These are phyloP conservation scores for Anas georgica DNA, from an alignment of 2,797 vertebrate species.

Conservation along the genomic window DNA sequence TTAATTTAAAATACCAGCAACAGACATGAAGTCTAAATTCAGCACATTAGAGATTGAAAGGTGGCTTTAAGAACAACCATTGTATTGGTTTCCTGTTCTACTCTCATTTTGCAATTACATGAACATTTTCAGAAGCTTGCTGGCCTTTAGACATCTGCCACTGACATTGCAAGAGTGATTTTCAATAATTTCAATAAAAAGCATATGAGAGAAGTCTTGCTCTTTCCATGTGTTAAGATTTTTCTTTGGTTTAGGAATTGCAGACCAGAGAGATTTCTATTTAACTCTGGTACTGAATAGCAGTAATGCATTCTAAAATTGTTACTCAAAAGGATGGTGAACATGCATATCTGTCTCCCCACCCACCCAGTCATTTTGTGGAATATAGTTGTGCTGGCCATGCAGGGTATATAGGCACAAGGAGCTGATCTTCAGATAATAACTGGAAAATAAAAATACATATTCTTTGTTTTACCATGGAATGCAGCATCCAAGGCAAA, in stretches of 20 bases:
- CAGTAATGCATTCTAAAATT: background rate
- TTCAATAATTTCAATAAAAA: background rate
- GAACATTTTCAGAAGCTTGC: background rate
- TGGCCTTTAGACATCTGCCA: background rate
- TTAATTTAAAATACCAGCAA: background rate
- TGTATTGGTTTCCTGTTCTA: background rate
- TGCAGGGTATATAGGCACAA: background rate
- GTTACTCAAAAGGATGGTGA: background rate
- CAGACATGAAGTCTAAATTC: background rate
- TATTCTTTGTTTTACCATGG: background rate
- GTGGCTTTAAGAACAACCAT: background rate
- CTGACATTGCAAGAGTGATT: background rate
- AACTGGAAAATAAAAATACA: background rate
- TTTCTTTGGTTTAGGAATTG: background rate
- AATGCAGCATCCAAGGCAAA: background rate
- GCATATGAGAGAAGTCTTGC: background rate
- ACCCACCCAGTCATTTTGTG: background rate
- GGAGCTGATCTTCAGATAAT: background rate
- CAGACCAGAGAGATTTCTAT: background rate
- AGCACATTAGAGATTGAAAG: background rate
- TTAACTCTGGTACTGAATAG: background rate
- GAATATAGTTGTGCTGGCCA: background rate
- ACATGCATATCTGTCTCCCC: background rate
- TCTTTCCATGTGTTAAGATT: background rate
- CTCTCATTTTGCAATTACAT: background rate